phyloP scores from a whole-genome alignment of 2,113 vertebrate species.

The Elachura formosa region DNA sequence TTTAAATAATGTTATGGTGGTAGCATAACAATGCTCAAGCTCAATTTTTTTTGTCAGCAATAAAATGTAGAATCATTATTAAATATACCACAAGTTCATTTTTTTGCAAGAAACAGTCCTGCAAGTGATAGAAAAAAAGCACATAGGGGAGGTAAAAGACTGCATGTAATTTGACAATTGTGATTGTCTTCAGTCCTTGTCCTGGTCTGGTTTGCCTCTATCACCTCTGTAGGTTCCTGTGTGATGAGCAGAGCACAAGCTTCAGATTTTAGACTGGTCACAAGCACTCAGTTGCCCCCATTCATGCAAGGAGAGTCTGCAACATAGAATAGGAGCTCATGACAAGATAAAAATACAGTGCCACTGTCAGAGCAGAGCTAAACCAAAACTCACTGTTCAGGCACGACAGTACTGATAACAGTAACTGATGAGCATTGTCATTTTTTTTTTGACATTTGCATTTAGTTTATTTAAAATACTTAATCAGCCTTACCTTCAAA shows the following conservation, averaged over 20 bases:
- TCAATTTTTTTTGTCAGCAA: not conserved
- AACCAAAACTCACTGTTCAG: not conserved
- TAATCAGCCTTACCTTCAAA: not conserved
- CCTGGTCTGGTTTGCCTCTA: not conserved
- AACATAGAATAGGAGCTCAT: not conserved
- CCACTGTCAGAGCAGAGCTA: not conserved
- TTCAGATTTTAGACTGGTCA: not conserved
- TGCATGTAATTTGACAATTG: accelerated
- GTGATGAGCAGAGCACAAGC: not conserved
- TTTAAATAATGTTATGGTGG: not conserved
- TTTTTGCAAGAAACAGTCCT: not conserved
- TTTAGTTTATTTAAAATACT: not conserved
- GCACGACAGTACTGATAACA: not conserved
- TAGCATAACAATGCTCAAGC: not conserved
- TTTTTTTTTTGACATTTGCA: not conserved
- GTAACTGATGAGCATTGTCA: not conserved
- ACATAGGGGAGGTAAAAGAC: not conserved
- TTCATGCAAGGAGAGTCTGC: not conserved
- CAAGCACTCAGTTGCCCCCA: not conserved
- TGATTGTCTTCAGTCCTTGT: not conserved
- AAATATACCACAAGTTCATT: accelerated
- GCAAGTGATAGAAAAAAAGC: not conserved
- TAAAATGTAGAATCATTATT: not conserved
- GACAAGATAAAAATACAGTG: not conserved
- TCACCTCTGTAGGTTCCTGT: not conserved